Evolutionary conservation across 2,797 vertebrate genomes (phyloP), one percentile per base, ranked within the genome.

Genomic region (Hippoglossus hippoglossus): DNA sequence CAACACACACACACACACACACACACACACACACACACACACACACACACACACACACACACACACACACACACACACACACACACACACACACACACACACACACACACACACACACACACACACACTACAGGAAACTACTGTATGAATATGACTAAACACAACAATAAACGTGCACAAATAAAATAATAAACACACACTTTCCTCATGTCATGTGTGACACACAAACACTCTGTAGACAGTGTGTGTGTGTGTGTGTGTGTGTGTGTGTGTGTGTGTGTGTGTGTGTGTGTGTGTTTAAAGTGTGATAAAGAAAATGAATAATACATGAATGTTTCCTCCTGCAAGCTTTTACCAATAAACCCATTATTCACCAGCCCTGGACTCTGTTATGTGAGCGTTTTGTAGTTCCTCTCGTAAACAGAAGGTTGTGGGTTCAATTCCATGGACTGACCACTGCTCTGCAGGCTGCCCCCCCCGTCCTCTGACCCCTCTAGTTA

Each of bases 311-410:
- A 39, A 67, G 50, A 58, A 68, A 53, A 84, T 89, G 22, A 87
- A 90, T 89, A 83, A 86, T 90, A 62, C 49, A 90, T 61, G 39
- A 50, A 41, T 47, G 61, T 67, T 85, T 86, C 47, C 22, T 56
- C 63, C 59, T 62, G 49, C 53, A 55, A 67, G 81, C 85, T 84
- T 82, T 88, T 80, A 82, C 83, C 80, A 81, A 71, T 79, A 86
- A 89, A 83, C 62, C 60, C 61, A 13, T 76, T 78, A 9, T 81
- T 80, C 67, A 67, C 41, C 62, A 58, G 44, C 54, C 67, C 58
- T 19, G 50, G 44, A 44, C 47, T 59, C 53, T 47, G 52, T 64
- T 28, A 0, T 46, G 63, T 2, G 21, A 31, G 64, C 1, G 22
- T 18, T 41, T 41, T 18, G 41, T 16, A 44, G 16, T 21, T 15